Evolutionary conservation across 1,140 invertebrate genomes (phyloP).

Genomic region (Nasonia giraulti): DNA sequence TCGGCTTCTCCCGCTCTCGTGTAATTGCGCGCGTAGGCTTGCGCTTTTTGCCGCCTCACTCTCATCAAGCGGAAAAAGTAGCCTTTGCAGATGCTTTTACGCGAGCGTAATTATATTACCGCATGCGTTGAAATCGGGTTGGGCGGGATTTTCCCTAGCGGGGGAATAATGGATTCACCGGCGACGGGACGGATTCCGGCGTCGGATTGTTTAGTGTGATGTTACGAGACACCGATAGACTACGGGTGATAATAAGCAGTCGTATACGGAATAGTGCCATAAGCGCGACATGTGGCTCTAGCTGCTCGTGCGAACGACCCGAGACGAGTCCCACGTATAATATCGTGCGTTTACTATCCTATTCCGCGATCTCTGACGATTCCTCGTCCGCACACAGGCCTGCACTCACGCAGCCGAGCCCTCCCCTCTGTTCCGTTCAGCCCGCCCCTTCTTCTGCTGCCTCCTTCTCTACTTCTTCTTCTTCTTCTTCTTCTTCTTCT

Average conservation of each 20-base stretch:
- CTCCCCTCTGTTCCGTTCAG: background rate
- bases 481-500: too few relatives aligned
- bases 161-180: background rate
- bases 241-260: conserved; percentile 9
- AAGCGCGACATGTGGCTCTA: background rate
- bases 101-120: too few relatives aligned
- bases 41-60: background rate
- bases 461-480: background rate
- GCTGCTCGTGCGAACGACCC: background rate
- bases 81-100: background rate
- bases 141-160: too few relatives aligned
- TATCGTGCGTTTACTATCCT: conserved; percentile 30
- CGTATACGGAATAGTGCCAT: background rate
- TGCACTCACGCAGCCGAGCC: conserved; percentile 8
- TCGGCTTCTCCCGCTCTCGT: background rate
- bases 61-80: background rate
- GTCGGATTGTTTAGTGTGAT: conserved; percentile 12
- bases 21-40: background rate
- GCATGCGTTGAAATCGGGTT: too few relatives aligned
- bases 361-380: conserved; percentile 37
- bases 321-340: conserved; percentile 20
- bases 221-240: conserved; percentile 6
- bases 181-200: too few relatives aligned
- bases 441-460: background rate
- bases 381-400: background rate